Percentiles rank a stretch among this genome's conserved stretches.
These are phyloP conservation scores for Astropecten irregularis DNA, from an alignment of 53 echinoderm and acorn worm genomes.

Conservation along the genomic window DNA sequence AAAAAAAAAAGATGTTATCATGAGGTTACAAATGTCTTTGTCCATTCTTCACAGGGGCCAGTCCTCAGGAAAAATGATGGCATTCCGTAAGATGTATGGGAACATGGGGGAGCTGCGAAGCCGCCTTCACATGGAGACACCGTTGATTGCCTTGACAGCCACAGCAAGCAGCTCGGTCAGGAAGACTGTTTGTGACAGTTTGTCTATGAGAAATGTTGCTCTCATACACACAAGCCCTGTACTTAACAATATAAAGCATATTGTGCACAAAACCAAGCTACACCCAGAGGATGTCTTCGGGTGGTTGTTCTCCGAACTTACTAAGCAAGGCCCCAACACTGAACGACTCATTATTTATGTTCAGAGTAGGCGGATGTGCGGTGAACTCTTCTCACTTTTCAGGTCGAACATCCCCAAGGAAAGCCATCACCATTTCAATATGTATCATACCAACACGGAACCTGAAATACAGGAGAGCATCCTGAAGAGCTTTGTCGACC, in stretches of 20 bases:
- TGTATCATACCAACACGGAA: constrained; percentile 40
- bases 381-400: constrained; percentile 5
- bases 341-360: neutral
- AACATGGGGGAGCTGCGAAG: neutral
- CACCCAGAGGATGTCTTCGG: neutral
- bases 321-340: neutral
- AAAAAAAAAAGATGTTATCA: too few relatives aligned
- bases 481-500: constrained; percentile 11
- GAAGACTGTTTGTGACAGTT: neutral
- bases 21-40: too few relatives aligned
- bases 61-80: neutral
- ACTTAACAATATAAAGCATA: neutral
- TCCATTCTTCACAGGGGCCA: neutral
- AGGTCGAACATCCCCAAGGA: neutral
- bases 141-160: neutral
- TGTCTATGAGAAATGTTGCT: neutral
- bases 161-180: neutral
- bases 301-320: neutral
- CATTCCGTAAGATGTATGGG: neutral
- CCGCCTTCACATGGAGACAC: neutral
- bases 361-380: neutral
- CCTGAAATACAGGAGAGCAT: neutral
- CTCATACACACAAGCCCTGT: neutral
- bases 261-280: neutral
- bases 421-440: too few relatives aligned